phyloP scores from a whole-genome alignment of 2,797 vertebrate genomes.

The Cossypha heuglini region DNA sequence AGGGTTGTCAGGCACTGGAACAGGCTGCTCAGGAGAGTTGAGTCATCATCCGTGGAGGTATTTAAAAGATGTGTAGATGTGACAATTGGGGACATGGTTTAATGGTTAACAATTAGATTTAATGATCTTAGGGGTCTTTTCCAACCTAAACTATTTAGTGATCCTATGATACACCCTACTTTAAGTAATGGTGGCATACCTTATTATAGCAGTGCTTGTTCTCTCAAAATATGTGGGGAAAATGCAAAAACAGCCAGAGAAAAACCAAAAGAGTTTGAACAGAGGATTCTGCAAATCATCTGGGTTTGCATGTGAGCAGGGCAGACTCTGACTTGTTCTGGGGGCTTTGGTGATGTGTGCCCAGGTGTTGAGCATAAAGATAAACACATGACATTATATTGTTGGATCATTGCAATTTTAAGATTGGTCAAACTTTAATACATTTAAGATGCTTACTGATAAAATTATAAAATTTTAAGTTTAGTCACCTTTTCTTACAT shows the following conservation, averaged over 20 bases:
- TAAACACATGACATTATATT: background rate
- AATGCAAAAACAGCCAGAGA: background rate
- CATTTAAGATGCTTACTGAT: background rate
- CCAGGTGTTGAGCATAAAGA: background rate
- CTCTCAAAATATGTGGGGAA: background rate
- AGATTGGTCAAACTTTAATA: background rate
- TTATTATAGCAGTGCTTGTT: background rate
- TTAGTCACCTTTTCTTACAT: background rate
- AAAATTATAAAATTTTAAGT: background rate
- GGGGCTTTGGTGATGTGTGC: accelerated
- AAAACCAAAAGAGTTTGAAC: background rate
- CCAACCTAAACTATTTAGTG: background rate
- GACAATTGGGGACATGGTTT: background rate
- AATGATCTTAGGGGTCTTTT: background rate
- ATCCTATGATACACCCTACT: background rate
- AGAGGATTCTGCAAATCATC: background rate
- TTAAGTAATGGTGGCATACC: background rate
- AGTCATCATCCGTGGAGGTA: background rate
- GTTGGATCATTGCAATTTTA: background rate
- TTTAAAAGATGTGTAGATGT: background rate
- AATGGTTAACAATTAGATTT: background rate
- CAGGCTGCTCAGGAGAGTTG: background rate
- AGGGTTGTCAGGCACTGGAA: background rate
- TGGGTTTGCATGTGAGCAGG: background rate
- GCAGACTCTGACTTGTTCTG: background rate